Conservation (phyloP, 2,888 invertebrate genomes). For the Tanypteryx hageni region DNA sequence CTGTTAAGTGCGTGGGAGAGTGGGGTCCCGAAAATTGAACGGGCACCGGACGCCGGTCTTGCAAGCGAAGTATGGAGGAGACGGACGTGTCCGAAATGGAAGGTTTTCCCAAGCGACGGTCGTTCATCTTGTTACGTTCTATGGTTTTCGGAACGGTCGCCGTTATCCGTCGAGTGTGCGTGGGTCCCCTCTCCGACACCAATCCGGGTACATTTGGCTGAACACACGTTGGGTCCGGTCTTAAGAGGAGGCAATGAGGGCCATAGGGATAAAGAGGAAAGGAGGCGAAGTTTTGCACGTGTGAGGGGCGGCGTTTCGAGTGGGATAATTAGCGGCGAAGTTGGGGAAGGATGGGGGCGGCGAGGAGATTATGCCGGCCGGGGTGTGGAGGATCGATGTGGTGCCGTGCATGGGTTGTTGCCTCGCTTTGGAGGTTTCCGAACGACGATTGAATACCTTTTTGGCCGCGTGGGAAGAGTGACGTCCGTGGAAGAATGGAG, state of each 20-base stretch:
- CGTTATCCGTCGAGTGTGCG: background rate
- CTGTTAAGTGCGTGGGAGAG: background rate
- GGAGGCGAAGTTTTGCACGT: background rate
- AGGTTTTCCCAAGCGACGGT: background rate
- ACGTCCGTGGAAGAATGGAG: no score
- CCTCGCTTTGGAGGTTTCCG: background rate
- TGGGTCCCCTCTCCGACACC: background rate
- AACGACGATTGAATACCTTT: background rate
- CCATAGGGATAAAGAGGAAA: no score
- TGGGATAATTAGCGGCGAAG: conserved; percentile 9
- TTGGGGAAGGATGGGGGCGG: background rate
- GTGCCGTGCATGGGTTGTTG: background rate
- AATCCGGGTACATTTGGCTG: background rate
- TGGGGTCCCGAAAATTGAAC: background rate
- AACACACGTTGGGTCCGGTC: background rate
- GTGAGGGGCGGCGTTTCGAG: background rate
- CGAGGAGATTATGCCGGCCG: background rate
- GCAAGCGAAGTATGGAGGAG: background rate
- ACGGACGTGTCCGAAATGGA: background rate
- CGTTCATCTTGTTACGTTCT: conserved; percentile 56
- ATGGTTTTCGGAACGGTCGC: conserved; percentile 51
- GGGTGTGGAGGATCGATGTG: background rate
- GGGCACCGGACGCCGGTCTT: background rate
- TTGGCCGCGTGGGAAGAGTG: no score
- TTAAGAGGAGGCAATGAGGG: background rate